phyloP scores from a whole-genome alignment of 2,888 invertebrate species.

The Ectobius pallidus region DNA sequence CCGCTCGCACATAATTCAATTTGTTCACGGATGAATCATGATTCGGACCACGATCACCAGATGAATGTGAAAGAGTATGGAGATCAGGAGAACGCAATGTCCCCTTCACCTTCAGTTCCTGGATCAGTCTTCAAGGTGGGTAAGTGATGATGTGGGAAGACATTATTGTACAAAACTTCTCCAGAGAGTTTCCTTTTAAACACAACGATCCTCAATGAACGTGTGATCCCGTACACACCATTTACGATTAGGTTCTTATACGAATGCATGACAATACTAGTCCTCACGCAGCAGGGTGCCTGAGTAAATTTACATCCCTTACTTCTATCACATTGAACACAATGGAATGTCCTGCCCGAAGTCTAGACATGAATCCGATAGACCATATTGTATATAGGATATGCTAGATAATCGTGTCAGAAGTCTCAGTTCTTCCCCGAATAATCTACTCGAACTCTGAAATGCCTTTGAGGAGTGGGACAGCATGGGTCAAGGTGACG shows the following conservation, averaged over 20 bases:
- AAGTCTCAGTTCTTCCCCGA: not conserved
- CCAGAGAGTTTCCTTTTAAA: not conserved
- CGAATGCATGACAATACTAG: not conserved
- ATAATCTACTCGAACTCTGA: not conserved
- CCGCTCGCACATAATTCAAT: not conserved
- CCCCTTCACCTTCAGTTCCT: not conserved
- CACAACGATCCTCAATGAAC: not conserved
- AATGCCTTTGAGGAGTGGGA: not conserved
- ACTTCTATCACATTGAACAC: no score
- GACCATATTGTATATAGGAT: not conserved
- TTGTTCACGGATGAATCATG: not conserved
- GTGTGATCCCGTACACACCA: not conserved
- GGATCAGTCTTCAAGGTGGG: not conserved
- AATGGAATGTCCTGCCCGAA: not conserved
- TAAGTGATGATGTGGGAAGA: not conserved
- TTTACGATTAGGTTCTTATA: not conserved
- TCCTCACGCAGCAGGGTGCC: not conserved
- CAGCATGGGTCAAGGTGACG: not conserved
- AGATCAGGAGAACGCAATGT: not conserved
- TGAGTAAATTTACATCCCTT: no score
- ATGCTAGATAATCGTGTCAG: not conserved
- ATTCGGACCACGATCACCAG: not conserved
- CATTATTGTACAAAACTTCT: not conserved
- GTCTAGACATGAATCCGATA: not conserved
- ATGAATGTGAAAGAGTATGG: not conserved